Evolutionary conservation across 2,888 invertebrate genomes (phyloP).

Genomic region (Drosophila meridionalis): DNA sequence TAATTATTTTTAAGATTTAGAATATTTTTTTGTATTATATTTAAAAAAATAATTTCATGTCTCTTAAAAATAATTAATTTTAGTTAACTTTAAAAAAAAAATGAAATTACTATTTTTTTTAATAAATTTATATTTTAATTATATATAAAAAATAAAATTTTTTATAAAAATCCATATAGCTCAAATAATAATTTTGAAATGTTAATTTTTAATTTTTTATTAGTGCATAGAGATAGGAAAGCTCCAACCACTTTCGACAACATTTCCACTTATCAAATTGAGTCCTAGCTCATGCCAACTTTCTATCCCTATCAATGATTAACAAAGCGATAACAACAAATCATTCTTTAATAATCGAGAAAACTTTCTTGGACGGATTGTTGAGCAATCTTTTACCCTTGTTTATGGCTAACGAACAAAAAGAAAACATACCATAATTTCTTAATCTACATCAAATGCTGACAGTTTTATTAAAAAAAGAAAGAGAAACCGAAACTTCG

Average conservation of each 20-base stretch:
- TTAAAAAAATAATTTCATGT: too few relatives aligned
- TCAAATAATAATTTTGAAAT: too few relatives aligned
- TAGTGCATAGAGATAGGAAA: background rate
- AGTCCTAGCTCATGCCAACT: background rate
- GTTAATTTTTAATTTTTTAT: background rate
- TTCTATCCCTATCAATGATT: background rate
- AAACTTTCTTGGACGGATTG: slow-evolving; percentile 24
- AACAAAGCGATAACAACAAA: slow-evolving; percentile 15
- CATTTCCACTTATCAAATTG: slow-evolving; percentile 8
- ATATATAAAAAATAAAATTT: too few relatives aligned
- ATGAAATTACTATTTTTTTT: too few relatives aligned
- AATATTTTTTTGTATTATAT: too few relatives aligned
- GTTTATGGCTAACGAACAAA: background rate
- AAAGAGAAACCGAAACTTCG: slow-evolving; percentile 38
- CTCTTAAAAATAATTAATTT: too few relatives aligned
- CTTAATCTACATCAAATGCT: slow-evolving; percentile 80
- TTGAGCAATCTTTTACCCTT: slow-evolving; percentile 20
- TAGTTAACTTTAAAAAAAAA: too few relatives aligned
- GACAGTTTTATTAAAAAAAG: slow-evolving; percentile 76
- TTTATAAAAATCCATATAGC: too few relatives aligned
- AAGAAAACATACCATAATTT: slow-evolving; percentile 73
- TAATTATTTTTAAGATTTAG: too few relatives aligned
- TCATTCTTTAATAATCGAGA: slow-evolving; percentile 2
- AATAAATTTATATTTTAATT: too few relatives aligned
- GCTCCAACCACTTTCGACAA: too few relatives aligned